Conservation (phyloP, 2,113 vertebrate genomes). For the Trogon melanurus region DNA sequence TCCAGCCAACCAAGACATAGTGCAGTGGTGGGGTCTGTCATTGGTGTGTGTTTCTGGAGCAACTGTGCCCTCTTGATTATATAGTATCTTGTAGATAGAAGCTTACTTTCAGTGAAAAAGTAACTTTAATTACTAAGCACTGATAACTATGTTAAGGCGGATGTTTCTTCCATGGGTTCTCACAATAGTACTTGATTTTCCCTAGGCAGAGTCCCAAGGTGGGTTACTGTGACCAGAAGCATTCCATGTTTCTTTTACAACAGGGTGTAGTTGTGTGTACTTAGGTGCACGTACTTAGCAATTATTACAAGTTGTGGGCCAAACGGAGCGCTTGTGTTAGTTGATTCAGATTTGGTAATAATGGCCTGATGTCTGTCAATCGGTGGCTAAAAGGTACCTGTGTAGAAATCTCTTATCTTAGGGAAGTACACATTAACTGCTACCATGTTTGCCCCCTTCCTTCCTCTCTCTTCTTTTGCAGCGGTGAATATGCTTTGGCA, state of each 20-base stretch:
- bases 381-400: neutral
- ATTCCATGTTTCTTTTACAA: neutral
- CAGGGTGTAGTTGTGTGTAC: neutral
- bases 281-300: neutral
- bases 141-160: rapidly evolving
- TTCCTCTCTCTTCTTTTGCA: constrained; percentile 63
- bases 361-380: neutral
- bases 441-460: neutral
- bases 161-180: neutral
- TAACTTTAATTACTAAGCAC: neutral
- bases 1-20: neutral
- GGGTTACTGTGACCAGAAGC: neutral
- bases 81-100: neutral
- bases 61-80: neutral
- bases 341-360: neutral
- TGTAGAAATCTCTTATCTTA: neutral
- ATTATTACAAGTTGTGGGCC: neutral
- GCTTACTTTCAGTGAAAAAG: neutral
- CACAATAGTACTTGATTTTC: neutral
- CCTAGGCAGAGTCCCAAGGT: neutral
- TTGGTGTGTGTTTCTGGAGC: neutral
- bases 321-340: neutral
- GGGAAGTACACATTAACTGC: neutral
- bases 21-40: neutral
- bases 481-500: constrained; percentile 90